phyloP scores from a whole-genome alignment of 2,888 invertebrate species.

The Metallyticus violacea region DNA sequence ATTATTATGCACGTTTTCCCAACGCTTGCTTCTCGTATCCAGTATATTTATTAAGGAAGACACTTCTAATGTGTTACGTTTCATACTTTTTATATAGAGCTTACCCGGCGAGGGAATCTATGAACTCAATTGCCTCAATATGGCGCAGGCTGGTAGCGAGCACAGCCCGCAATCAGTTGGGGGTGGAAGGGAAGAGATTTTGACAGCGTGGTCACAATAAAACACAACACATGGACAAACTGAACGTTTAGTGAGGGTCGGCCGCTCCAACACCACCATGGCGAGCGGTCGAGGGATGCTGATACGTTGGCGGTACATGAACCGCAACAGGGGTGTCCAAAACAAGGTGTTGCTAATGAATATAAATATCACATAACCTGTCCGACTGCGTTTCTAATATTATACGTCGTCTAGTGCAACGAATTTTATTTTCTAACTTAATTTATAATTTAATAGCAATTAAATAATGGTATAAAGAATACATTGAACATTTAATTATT shows the following conservation, averaged over 20 bases:
- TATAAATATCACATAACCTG: too few species aligned
- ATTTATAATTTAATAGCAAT: too few species aligned
- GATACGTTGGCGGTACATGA: neutral
- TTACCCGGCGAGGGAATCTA: neutral
- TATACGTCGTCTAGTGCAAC: too few species aligned
- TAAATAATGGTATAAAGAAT: too few species aligned
- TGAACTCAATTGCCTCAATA: slow-evolving; percentile 31
- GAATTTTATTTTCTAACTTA: too few species aligned
- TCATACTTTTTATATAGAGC: neutral
- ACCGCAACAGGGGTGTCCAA: neutral
- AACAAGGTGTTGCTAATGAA: too few species aligned
- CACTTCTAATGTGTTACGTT: neutral
- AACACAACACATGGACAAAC: slow-evolving; percentile 27
- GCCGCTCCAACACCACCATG: neutral
- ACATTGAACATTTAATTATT: too few species aligned
- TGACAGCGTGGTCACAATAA: slow-evolving; percentile 33
- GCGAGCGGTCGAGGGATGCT: neutral
- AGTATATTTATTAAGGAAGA: slow-evolving; percentile 15
- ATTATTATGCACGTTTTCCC: neutral
- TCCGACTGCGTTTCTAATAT: too few species aligned
- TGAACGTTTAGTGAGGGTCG: slow-evolving; percentile 6
- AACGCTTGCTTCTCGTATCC: neutral
- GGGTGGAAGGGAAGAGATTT: slow-evolving; percentile 16
- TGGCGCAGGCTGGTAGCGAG: slow-evolving; percentile 15
- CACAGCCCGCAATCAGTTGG: slow-evolving; percentile 21